Evolutionary conservation across 2,888 invertebrate genomes (phyloP), one percentile per base, ranked within the genome.

Genomic region (Chrysopilus asiliformis): DNA sequence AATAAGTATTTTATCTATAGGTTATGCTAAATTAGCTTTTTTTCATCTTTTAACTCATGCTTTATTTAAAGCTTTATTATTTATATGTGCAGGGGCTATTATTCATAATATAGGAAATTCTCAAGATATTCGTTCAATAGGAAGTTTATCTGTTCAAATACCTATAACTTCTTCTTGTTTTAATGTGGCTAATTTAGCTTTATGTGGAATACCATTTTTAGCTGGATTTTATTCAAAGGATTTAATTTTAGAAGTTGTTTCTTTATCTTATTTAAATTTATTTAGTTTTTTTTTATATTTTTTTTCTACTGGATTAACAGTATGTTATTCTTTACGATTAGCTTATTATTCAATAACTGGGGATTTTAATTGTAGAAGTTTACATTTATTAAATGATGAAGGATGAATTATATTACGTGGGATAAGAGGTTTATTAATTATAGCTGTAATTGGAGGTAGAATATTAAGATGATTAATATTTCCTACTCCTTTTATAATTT

Each of bases 41-140:
- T 78, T 78, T 70, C 79, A 80, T 71, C 60, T 79, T 53, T 61
- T 79, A 55, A 73, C 68, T 45, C 78, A 80, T 70, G 79, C 79
- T 42, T 67, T 81, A 63, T 80, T 81, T 75, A 81, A 81, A 45
- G 76, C 79, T 47, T 66, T 78, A 60, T 66, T 79, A 58, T 79
- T 80, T 71, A 68, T 80, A 52, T 76, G 77, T 68, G 74, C 76
- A 0, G 80, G 80, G 0, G 60, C 68, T 34, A 65, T 79, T 62
- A 79, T 81, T 70, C 75, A 77, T 67, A 66, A 66, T 55, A 66
- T 71, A 55, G 58, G 54, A 47, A 68, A 73, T 65, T 66, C 53
- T 51, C 79, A 80, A 57, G 78, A 79, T 73, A 72, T 77, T 68
- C 78, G 78, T 4, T 64, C 49, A 58, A 70, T 75, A 48, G 71